Evolutionary conservation across 1,140 invertebrate species (phyloP), one percentile per base, ranked within the genome.

Genomic region (Battus philenor): DNA sequence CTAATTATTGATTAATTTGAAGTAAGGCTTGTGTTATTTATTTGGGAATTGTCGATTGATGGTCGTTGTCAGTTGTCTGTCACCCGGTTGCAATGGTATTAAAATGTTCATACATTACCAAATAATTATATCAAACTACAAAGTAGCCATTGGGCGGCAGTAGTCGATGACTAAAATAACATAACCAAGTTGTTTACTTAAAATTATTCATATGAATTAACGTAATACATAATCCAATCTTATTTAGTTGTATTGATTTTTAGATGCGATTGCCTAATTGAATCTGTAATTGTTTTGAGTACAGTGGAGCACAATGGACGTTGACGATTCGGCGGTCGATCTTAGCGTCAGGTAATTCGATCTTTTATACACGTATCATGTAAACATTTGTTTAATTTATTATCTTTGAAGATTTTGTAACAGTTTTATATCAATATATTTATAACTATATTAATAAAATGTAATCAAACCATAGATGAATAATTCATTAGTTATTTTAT

Each of bases 261-360:
- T 55, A 46, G 51, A 46, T 67, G 60, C 53, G 59, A 59, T 53
- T 63, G 59, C 48, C 45, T 67, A 68, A 58, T 56, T 59, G 43
- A 64, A 58, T 17, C 55, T 57, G 57, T 36, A 43, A 48, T 50
- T 68, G 55, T 58, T n/a, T 58, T 58, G 46, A 59, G 50, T 57
- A 67, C 58, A 50, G 50, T 50, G 49, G 63, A 59, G 34, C 56
- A 67, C 49, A 70, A 91, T 91, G 89, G 90, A 90, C 81, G 87
- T 90, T 64, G 90, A 91, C 52, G 90, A 91, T 70, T 89, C 90
- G 10, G 91, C 91, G 24, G 91, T 92, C 30, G 91, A 94, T 85
- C 85, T 94, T 38, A 93, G 92, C 80, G 89, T 93, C 54, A 91
- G 91, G 93, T 94, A 87, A 86, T 39, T 34, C 75, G 61, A 43